These are phyloP conservation scores for Drosophila siamana DNA, from an alignment of 2,888 invertebrate genomes.

Conservation along the genomic window DNA sequence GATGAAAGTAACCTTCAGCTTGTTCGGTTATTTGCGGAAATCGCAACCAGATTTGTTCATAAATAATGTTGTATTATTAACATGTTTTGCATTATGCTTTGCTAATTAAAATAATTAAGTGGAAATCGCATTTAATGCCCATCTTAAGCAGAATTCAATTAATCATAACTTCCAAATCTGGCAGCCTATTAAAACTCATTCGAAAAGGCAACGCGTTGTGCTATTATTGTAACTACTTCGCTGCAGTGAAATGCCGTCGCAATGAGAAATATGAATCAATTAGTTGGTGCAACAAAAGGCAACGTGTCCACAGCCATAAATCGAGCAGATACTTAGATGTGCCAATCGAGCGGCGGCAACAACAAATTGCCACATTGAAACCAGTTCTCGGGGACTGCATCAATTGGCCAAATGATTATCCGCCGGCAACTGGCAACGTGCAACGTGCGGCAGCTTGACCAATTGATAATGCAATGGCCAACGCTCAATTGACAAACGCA, in stretches of 20 bases:
- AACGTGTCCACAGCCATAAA: constrained; percentile 46
- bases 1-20: too few relatives aligned
- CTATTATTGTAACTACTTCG: constrained; percentile 37
- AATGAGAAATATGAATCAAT: constrained; percentile 74
- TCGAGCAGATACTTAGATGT: constrained; percentile 30
- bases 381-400: constrained; percentile 69
- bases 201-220: constrained; percentile 48
- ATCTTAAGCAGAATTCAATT: constrained; percentile 64
- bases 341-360: constrained; percentile 35
- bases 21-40: constrained; percentile 9
- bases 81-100: constrained; percentile 13
- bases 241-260: constrained; percentile 51
- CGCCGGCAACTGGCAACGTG: constrained; percentile 21
- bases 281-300: constrained; percentile 70
- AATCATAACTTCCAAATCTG: constrained; percentile 69
- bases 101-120: constrained; percentile 33
- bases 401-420: constrained; percentile 69
- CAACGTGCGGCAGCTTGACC: constrained; percentile 38
- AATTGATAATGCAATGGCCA: constrained; percentile 66
- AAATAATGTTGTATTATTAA: constrained; percentile 13
- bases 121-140: constrained; percentile 36
- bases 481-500: constrained; percentile 73
- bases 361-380: constrained; percentile 64
- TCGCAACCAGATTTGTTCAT: neutral
- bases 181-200: constrained; percentile 46